These are phyloP conservation scores for Leuciscus idus DNA, from an alignment of 2,113 vertebrate genomes.

Conservation along the genomic window DNA sequence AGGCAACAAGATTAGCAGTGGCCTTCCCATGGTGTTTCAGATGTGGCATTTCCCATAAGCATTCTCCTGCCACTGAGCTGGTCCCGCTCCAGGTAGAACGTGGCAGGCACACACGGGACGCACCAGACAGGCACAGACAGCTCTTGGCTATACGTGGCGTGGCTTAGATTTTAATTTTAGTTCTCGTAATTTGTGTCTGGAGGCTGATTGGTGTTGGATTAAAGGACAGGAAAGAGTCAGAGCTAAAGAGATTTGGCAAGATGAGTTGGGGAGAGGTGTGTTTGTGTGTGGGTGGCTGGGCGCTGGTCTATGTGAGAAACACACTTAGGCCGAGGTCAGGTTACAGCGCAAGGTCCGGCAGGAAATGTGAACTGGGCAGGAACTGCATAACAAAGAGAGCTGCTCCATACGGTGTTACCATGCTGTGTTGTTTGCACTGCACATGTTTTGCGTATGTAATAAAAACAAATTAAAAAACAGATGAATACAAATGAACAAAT, in stretches of 20 bases:
- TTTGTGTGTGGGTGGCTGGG: slow-evolving; percentile 19
- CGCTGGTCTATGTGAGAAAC: background rate
- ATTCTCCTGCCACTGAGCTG: slow-evolving; percentile 28
- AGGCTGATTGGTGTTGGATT: slow-evolving; percentile 52
- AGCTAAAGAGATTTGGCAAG: slow-evolving; percentile 48
- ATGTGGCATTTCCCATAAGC: slow-evolving; percentile 27
- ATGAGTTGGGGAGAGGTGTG: slow-evolving; percentile 26
- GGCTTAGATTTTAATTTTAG: slow-evolving; percentile 51
- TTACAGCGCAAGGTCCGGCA: slow-evolving; percentile 10
- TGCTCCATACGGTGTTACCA: background rate
- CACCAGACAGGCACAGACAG: slow-evolving; percentile 31
- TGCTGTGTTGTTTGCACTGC: background rate
- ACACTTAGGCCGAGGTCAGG: slow-evolving; percentile 16
- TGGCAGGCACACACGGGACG: slow-evolving; percentile 22
- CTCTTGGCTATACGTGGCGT: slow-evolving; percentile 30
- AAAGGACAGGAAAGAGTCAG: slow-evolving; percentile 46
- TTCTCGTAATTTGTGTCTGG: slow-evolving; percentile 47
- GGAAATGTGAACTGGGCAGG: slow-evolving; percentile 28
- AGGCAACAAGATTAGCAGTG: slow-evolving; percentile 28
- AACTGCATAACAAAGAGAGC: slow-evolving; percentile 3
- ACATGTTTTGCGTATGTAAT: slow-evolving; percentile 1
- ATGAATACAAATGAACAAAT: too few species aligned
- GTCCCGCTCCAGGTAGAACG: slow-evolving; percentile 32
- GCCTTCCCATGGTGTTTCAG: slow-evolving; percentile 29
- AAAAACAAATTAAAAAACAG: too few species aligned